Evolutionary conservation across 92 coral and sea anemone genomes (phyloP), one percentile per base, ranked within the genome.

Genomic region (Epizoanthus scotinus): DNA sequence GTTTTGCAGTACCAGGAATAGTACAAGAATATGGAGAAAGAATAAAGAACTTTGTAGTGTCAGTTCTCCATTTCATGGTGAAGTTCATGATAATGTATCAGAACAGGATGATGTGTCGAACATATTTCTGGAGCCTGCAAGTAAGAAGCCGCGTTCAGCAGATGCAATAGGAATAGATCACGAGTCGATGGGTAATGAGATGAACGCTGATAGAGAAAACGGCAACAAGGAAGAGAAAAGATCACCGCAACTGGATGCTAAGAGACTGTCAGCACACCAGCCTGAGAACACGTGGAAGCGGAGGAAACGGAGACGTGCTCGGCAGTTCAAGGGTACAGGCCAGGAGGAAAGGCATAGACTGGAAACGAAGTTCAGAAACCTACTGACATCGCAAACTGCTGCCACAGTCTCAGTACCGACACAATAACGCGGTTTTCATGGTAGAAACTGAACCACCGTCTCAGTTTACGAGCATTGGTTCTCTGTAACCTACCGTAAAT

Each of bases 221-320:
- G 29, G 13, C 19, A 5, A 31, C 25, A 38, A 14, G 6, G 31
- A 31, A 42, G 61, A 8, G 13, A 59, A 17, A 38, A 34, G 49
- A 44, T 28, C 65, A 12, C 22, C 22, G 69, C 27, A 38, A 66
- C 19, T n/a, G 53, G 52, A 60, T 26, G 29, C 2, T 3, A 14
- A 8, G 26, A 60, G 2, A 24, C 70, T 57, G n/a, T 27, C 34
- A 21, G 2, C 67, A 7, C 0, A n/a, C 31, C 22, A 83, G 7
- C 10, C 50, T 19, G 31, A 1, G 29, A 21, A 31, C 25, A 14
- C 79, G 6, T 31, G 52, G 25, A 27, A 24, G 24, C 60, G 63
- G 81, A 65, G 56, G 25, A 86, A 73, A 49, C 85, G 89, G 13
- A 72, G 58, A 31, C 85, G 89, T 28, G 81, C 89, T 5, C 62